Evolutionary conservation across 2,113 vertebrate species (phyloP), one percentile per base, ranked within the genome.

Genomic region (Pampusana beccarii): DNA sequence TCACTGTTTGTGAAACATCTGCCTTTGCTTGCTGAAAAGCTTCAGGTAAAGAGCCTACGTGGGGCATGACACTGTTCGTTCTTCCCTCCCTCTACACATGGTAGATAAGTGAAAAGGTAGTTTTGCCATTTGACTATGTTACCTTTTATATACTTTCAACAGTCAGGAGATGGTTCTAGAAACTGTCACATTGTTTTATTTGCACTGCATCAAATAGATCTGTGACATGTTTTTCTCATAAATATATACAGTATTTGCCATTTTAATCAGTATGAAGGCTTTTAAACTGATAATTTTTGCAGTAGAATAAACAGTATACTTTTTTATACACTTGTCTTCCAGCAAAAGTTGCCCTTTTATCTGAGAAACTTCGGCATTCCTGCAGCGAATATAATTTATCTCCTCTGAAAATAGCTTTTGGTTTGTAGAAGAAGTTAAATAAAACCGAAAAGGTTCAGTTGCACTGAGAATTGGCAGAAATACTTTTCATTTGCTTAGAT

Each of bases 341-440:
- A 66, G 56, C 5, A 80, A 57, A 91, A 38, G 6, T 66, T 94
- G 21, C 8, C 34, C 1, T 3, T 92, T 90, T 73, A 23, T 85
- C 16, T 15, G 42, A 84, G 72, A 48, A 92, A 70, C n/a, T 90
- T 95, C 62, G 33, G 10, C 71, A 93, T 86, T 88, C 90, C 88
- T 2, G 0, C 56, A 90, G 71, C 70, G 81, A 88, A 88, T 80
- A 89, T 34, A 3, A 80, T 92, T 96, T 93, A 77, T 64, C 38
- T 80, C 28, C 20, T 66, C 40, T 64, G 67, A 90, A 96, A 78
- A 92, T 88, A 66, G 56, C 46, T 90, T 90, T 93, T 77, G 24
- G 42, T 86, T 96, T 93, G 64, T 86, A 67, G 88, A 90, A 86
- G 38, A 84, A 77, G 82, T 71, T 92, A 92, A 95, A 93, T 80